Base-by-base conservation (phyloP, 92 coral and sea anemone species). In the Palythoa grandiflora region DNA sequence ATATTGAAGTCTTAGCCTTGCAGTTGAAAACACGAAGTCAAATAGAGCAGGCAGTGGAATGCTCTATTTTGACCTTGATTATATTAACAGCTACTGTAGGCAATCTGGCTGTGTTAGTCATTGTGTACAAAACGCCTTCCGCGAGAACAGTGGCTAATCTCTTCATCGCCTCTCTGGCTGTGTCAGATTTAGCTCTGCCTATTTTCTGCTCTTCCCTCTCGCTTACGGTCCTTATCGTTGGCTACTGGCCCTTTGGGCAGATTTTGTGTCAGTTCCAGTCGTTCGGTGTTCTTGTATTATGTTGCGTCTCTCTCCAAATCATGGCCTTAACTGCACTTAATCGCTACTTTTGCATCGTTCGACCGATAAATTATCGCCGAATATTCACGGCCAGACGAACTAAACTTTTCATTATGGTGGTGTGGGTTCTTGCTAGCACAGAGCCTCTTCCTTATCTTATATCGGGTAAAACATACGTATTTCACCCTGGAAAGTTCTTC, bases 291-390 rank as follows among this genome's bases (percentile, higher is more conserved):
- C 91, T 90, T 1, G 89, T 81, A 5, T 50, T 93, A 13, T 84
- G 91, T 5, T 90, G 96, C 48, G 87, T 85, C 28, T 93, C 96
- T 1, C 80, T 93, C 1, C 96, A 91, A 66, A 86, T 80, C 0
- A 93, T 91, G 92, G 88, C 92, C 2, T 48, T 91, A 20, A 93
- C 92, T 40, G 93, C 96, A 3, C 9, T 93, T 9, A 93, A 91
- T 83, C 87, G 93, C 53, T 91, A 88, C 70, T 80, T 89, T 59
- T 87, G 93, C 71, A 91, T 93, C 73, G 89, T 90, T 37, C 89
- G 71, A 21, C 92, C 92, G 28, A 35, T 50, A 16, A 37, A 90
- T 19, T 88, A 86, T 60, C 87, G 89, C n/a, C 39, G 39, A 4
- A 28, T 90, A 54, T 90, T 90, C 77, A 89, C 92, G 48, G 87